phyloP scores from a whole-genome alignment of 2,888 invertebrate species.

The Conistra vaccinii region DNA sequence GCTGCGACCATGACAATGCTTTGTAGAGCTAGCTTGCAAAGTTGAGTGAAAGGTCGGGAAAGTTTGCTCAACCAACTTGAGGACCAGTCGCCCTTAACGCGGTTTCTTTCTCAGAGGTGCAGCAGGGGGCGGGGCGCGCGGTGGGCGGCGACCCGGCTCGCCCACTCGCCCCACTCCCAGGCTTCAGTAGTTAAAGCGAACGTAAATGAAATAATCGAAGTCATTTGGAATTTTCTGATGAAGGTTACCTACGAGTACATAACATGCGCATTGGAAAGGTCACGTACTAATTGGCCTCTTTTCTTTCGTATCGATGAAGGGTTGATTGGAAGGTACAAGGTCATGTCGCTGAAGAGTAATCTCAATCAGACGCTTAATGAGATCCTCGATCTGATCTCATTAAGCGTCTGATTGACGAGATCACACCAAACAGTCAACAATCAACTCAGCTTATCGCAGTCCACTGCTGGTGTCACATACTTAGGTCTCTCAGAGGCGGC shows the following conservation, averaged over 20 bases:
- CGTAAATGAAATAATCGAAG: neutral
- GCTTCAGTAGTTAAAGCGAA: neutral
- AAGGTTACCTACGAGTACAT: neutral
- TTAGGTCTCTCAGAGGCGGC: neutral
- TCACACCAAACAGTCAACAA: neutral
- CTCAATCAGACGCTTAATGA: neutral
- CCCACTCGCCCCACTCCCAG: slow-evolving; percentile 38
- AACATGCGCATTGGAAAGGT: neutral
- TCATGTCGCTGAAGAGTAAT: neutral
- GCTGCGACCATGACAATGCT: neutral
- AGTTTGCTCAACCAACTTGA: neutral
- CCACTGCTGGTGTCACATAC: neutral
- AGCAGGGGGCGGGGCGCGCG: slow-evolving; percentile 46
- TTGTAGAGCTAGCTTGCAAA: neutral
- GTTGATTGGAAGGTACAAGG: no score
- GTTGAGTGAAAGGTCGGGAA: neutral
- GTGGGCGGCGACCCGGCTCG: slow-evolving; percentile 55
- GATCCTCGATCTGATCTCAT: no score
- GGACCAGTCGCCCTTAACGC: neutral
- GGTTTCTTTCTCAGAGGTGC: slow-evolving; percentile 23
- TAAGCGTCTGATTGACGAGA: no score
- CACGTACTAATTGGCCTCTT: neutral
- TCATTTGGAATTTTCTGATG: neutral
- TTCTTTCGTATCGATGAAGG: neutral
- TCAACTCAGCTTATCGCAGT: neutral